A percentile compares a stretch with the other conserved stretches of the same genome.
These are phyloP conservation scores for Xanthia togata DNA, from an alignment of 2,888 invertebrate genomes.

Conservation along the genomic window DNA sequence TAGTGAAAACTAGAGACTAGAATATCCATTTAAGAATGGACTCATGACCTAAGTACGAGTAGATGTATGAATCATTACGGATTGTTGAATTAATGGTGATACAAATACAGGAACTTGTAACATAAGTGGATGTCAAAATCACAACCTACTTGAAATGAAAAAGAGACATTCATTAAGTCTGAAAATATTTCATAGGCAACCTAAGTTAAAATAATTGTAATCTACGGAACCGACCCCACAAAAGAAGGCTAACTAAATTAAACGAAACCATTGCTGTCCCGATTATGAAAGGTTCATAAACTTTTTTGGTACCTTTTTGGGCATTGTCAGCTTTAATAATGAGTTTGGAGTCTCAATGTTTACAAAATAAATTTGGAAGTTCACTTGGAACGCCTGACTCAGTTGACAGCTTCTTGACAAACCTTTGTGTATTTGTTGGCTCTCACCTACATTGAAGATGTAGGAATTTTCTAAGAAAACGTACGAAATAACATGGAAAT, in stretches of 20 bases:
- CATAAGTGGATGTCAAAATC: background rate
- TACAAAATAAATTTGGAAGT: constrained; percentile 66
- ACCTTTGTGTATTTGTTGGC: constrained; percentile 50
- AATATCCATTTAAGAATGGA: too few species aligned
- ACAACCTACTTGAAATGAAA: background rate
- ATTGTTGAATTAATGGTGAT: background rate
- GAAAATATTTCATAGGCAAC: background rate
- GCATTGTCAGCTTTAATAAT: constrained; percentile 63
- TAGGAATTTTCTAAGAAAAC: constrained; percentile 35
- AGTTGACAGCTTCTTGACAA: constrained; percentile 57
- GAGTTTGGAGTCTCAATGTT: constrained; percentile 57
- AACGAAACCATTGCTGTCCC: constrained; percentile 46
- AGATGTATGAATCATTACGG: background rate
- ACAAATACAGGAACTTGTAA: background rate
- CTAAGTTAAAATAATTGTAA: too few species aligned
- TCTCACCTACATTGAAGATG: constrained; percentile 51
- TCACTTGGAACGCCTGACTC: constrained; percentile 28
- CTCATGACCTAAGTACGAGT: too few species aligned
- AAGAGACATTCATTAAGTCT: background rate
- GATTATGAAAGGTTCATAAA: constrained; percentile 55
- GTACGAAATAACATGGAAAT: constrained; percentile 23
- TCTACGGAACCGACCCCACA: constrained; percentile 49
- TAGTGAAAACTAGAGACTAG: too few species aligned
- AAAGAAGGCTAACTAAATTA: constrained; percentile 35
- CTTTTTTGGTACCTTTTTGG: constrained; percentile 54